Percentiles rank a stretch among this genome's conserved stretches.
Conservation (phyloP, 2,888 invertebrate species). For the Leucophenga montana region DNA sequence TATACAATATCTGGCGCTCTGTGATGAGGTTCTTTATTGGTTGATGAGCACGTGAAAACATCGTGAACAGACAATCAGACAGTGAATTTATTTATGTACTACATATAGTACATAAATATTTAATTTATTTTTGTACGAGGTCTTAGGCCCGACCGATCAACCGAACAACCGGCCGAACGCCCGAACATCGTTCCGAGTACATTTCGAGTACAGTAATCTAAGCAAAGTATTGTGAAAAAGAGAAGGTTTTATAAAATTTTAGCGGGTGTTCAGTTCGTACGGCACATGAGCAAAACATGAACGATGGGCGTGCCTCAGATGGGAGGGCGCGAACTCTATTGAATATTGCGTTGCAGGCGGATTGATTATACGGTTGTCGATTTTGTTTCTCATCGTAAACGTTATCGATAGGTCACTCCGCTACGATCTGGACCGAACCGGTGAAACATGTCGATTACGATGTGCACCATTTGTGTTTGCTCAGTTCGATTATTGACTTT, state of each 20-base stretch:
- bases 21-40: conserved; percentile 41
- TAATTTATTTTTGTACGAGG: conserved; percentile 19
- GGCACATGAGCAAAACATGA: conserved; percentile 33
- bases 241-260: neutral
- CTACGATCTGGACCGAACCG: neutral
- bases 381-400: no score
- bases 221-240: neutral
- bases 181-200: neutral
- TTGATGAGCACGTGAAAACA: conserved; percentile 59
- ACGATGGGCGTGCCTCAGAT: conserved; percentile 41
- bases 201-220: neutral
- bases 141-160: neutral
- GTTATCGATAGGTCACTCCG: neutral
- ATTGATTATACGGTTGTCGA: conserved; percentile 28
- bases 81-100: conserved; percentile 5
- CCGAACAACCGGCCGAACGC: neutral
- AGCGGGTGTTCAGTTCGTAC: neutral
- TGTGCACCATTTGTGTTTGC: neutral
- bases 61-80: conserved; percentile 53
- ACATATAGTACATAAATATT: neutral
- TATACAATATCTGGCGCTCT: conserved; percentile 20
- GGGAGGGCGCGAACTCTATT: conserved; percentile 36
- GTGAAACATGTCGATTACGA: neutral
- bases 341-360: conserved; percentile 17
- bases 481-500: no score